A percentile compares a stretch with the other conserved stretches of the same genome.
Evolutionary conservation across 2,113 vertebrate species (phyloP).

Genomic region (Coptodon rendalli): DNA sequence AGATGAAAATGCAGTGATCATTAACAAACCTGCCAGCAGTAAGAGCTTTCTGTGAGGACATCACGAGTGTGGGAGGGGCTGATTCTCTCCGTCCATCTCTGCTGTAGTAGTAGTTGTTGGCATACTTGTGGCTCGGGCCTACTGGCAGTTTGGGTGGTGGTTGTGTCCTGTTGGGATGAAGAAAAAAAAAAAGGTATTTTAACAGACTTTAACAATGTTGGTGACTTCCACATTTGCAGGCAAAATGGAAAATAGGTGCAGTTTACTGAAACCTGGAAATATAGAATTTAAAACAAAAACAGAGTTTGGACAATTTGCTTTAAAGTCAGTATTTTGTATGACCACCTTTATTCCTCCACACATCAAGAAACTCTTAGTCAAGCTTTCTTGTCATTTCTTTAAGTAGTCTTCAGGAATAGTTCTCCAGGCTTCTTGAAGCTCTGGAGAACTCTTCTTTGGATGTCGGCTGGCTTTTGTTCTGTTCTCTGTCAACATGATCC

Average conservation of each 20-base stretch:
- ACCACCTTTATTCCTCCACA: neutral
- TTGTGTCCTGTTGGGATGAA: conserved; percentile 72
- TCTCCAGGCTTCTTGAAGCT: neutral
- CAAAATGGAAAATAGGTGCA: neutral
- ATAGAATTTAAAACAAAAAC: neutral
- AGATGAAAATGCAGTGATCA: neutral
- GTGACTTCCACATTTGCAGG: neutral
- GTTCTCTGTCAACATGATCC: neutral
- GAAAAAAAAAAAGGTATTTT: neutral
- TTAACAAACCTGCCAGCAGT: conserved; percentile 69
- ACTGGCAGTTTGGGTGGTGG: conserved; percentile 82
- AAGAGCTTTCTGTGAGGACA: conserved; percentile 78
- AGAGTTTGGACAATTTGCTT: neutral
- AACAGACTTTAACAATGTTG: neutral
- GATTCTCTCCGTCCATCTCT: conserved; percentile 88
- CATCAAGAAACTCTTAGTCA: neutral
- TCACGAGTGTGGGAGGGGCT: conserved; percentile 73
- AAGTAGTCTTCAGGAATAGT: neutral
- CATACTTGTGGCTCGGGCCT: conserved; percentile 86
- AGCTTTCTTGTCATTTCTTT: neutral
- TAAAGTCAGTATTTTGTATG: neutral
- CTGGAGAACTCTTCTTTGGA: neutral
- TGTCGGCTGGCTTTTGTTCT: neutral
- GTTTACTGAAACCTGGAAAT: neutral
- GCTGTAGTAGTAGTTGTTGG: conserved; percentile 82